Conservation (phyloP, 2,888 invertebrate species). For the Standfussiana lucernea region DNA sequence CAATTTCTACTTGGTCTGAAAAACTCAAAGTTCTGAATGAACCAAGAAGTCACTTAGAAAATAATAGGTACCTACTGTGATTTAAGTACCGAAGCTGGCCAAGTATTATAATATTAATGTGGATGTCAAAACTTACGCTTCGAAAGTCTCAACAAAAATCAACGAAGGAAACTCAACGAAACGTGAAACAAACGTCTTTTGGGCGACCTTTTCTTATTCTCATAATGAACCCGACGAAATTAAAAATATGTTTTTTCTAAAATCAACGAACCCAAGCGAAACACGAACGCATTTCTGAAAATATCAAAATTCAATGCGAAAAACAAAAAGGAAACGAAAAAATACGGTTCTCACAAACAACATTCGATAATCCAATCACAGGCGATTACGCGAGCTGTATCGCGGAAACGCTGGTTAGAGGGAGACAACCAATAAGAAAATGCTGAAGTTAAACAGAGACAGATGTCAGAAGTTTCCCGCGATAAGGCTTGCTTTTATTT, state of each 20-base stretch:
- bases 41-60: neutral
- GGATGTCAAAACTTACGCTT: conserved; percentile 15
- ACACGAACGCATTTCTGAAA: conserved; percentile 15
- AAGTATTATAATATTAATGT: conserved; percentile 20
- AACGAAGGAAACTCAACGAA: conserved; percentile 7
- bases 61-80: neutral
- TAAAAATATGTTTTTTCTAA: conserved; percentile 40
- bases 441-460: conserved; percentile 34
- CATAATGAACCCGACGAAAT: conserved; percentile 51
- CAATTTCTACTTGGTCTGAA: neutral
- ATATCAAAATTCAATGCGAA: conserved; percentile 41
- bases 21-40: neutral
- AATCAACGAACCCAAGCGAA: conserved; percentile 10
- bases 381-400: conserved; percentile 53
- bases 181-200: conserved; percentile 1
- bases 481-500: conserved; percentile 63
- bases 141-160: conserved; percentile 8
- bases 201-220: conserved; percentile 35
- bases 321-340: conserved; percentile 36
- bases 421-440: conserved; percentile 24
- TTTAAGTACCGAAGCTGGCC: neutral
- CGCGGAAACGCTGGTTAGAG: conserved; percentile 38
- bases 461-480: conserved; percentile 37
- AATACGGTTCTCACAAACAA: conserved; percentile 45
- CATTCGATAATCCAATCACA: conserved; percentile 66